Conservation (phyloP, 2,113 vertebrate species). For the Chloropsis cyanopogon region DNA sequence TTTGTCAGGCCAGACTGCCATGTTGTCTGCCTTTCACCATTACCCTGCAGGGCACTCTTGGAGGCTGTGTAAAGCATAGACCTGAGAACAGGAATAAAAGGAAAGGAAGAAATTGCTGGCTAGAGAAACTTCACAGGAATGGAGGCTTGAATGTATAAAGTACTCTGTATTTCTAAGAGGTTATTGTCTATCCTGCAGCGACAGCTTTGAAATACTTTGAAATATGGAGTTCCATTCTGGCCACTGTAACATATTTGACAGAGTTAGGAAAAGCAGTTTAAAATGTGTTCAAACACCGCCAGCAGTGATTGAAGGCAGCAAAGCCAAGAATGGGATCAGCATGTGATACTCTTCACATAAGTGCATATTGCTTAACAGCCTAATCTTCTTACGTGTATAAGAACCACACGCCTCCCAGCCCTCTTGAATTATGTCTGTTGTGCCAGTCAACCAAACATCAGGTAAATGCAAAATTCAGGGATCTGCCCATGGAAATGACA, state of each 20-base stretch:
- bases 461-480: conserved; percentile 31
- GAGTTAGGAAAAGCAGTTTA: conserved; percentile 15
- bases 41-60: background rate
- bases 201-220: conserved; percentile 9
- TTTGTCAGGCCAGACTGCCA: background rate
- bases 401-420: background rate
- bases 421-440: conserved; percentile 12
- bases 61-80: background rate
- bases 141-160: background rate
- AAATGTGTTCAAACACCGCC: background rate
- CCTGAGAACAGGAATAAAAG: background rate
- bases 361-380: conserved; percentile 34
- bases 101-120: background rate
- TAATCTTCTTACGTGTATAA: conserved; percentile 26
- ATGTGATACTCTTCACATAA: conserved; percentile 22
- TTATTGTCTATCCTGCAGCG: background rate
- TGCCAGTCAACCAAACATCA: conserved; percentile 4
- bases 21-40: background rate
- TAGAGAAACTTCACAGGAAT: conserved; percentile 7
- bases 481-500: background rate
- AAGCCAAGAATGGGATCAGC: conserved; percentile 39
- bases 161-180: background rate
- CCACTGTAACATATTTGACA: background rate
- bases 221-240: background rate
- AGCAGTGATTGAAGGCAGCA: background rate